These are phyloP conservation scores for Lithobates pipiens DNA, from an alignment of 2,797 vertebrate species.

Conservation along the genomic window DNA sequence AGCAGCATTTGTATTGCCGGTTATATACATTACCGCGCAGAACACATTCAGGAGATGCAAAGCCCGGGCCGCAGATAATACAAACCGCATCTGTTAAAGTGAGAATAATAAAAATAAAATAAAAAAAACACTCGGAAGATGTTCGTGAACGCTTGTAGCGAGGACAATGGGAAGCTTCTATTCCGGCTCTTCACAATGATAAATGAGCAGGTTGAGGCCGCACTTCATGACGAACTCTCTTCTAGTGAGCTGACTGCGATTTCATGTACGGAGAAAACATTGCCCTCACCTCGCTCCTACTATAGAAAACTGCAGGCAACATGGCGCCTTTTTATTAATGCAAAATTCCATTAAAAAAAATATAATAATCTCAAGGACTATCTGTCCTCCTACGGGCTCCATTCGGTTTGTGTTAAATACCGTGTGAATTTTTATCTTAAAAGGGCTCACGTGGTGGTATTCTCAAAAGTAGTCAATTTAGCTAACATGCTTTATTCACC, in stretches of 20 bases:
- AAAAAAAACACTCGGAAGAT: background rate
- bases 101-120: too few species aligned
- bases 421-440: too few species aligned
- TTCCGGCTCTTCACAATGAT: constrained; percentile 20
- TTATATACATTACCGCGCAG: background rate
- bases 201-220: constrained; percentile 15
- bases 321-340: too few species aligned
- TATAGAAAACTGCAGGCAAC: background rate
- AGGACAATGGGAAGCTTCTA: background rate
- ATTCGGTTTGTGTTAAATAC: too few species aligned
- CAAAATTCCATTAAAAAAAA: too few species aligned
- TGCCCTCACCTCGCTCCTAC: background rate
- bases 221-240: background rate
- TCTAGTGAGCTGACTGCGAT: background rate
- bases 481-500: too few species aligned
- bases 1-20: too few species aligned
- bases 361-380: background rate
- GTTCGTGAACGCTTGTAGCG: background rate
- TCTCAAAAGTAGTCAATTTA: too few species aligned
- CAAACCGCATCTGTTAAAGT: too few species aligned
- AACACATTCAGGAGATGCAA: background rate
- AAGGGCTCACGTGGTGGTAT: too few species aligned
- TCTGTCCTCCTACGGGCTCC: background rate
- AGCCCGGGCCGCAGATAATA: background rate
- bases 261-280: background rate